Conservation (phyloP, 2,113 vertebrate species). For the Ochotona curzoniae region DNA sequence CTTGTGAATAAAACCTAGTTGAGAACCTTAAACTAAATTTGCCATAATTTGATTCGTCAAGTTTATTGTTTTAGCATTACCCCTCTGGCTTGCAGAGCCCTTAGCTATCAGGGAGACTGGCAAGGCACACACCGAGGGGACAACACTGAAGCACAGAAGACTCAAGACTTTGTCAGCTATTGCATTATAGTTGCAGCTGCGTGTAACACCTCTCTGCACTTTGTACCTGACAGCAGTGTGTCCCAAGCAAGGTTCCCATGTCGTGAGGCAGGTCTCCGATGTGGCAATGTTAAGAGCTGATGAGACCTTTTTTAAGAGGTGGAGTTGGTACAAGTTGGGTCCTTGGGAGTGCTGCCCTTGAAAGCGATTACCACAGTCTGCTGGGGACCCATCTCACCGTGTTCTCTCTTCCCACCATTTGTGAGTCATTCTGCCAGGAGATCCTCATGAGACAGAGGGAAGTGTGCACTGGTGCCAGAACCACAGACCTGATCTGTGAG, state of each 20-base stretch:
- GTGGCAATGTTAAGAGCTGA: neutral
- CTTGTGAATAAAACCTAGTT: neutral
- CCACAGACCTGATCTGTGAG: neutral
- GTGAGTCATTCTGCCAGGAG: neutral
- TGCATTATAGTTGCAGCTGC: too few relatives aligned
- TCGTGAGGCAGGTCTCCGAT: neutral
- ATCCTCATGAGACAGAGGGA: neutral
- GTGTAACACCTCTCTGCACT: neutral
- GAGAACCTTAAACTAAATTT: neutral
- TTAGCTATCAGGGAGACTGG: neutral
- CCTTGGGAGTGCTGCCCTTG: neutral
- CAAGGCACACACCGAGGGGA: neutral
- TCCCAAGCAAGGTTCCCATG: too few relatives aligned
- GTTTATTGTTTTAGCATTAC: neutral
- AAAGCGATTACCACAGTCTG: too few relatives aligned
- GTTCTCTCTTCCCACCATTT: neutral
- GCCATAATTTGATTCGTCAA: neutral
- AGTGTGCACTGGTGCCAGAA: too few relatives aligned
- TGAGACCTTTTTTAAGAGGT: neutral
- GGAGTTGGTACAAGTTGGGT: neutral
- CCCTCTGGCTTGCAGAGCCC: neutral
- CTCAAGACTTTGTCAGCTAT: neutral
- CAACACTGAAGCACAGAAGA: neutral
- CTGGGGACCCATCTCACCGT: neutral
- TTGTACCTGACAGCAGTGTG: neutral